Conservation (phyloP, 37 sponge, comb jelly and placozoan species). For the Bolinopsis microptera region DNA sequence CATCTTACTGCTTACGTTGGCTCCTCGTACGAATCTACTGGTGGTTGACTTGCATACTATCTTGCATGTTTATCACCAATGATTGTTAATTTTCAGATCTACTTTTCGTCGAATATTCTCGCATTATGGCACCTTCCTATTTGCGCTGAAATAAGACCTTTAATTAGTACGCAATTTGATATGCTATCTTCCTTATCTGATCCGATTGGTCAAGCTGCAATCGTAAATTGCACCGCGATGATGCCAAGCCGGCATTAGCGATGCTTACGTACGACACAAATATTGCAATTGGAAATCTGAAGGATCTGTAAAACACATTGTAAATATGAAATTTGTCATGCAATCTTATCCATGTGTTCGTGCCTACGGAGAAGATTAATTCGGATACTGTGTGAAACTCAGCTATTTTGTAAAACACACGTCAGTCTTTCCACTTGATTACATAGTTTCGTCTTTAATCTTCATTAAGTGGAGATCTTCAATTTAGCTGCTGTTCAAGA, state of each 20-base stretch:
- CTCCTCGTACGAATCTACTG: too few relatives aligned
- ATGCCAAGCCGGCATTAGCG: background rate
- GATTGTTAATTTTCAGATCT: too few relatives aligned
- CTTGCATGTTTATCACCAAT: too few relatives aligned
- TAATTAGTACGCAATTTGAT: background rate
- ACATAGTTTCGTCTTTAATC: background rate
- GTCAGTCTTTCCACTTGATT: background rate
- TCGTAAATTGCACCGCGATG: background rate
- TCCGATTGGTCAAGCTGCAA: background rate
- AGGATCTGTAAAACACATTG: conserved; percentile 47
- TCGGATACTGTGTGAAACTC: background rate
- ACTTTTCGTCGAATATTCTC: background rate
- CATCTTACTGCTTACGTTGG: too few relatives aligned
- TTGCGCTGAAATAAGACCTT: background rate
- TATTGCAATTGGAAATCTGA: conserved; percentile 5
- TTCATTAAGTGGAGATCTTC: too few relatives aligned
- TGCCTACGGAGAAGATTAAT: background rate
- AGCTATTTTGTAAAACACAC: background rate
- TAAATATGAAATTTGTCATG: conserved; percentile 21
- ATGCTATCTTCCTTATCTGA: background rate
- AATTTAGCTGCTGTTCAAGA: too few relatives aligned
- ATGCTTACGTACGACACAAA: background rate
- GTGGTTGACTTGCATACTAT: too few relatives aligned
- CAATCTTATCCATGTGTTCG: conserved; percentile 2
- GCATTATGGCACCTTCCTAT: background rate